Conservation (phyloP, 2,797 vertebrate species). For the Bufotes viridis region DNA sequence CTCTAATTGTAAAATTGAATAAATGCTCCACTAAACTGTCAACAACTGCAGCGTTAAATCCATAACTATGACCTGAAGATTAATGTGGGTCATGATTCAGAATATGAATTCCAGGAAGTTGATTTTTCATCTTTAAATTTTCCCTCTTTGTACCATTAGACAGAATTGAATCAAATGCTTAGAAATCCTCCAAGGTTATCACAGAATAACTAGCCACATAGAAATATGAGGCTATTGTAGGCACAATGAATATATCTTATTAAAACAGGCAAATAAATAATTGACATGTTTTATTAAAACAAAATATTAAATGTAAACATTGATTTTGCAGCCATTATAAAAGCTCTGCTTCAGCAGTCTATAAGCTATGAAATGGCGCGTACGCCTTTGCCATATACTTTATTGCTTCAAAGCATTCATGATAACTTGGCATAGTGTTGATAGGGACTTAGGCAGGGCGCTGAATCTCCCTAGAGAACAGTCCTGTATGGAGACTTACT, state of each 20-base stretch:
- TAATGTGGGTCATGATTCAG: neutral
- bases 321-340: neutral
- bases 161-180: neutral
- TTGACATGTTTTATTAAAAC: neutral
- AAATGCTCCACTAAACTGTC: neutral
- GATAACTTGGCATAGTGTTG: no score
- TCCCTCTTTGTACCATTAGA: neutral
- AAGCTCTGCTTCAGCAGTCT: neutral
- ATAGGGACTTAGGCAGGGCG: no score
- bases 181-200: neutral
- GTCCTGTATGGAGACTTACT: no score
- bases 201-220: neutral
- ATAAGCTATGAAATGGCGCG: neutral
- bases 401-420: neutral
- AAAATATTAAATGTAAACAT: neutral
- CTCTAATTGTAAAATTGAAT: neutral
- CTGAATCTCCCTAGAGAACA: no score
- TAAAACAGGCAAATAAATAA: neutral
- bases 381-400: neutral
- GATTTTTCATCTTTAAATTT: slow-evolving; percentile 3
- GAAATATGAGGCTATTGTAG: neutral
- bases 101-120: neutral
- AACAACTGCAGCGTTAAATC: neutral
- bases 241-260: neutral
- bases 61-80: neutral